Evolutionary conservation across 1,140 invertebrate genomes (phyloP).

Genomic region (Euglossa dilemma): DNA sequence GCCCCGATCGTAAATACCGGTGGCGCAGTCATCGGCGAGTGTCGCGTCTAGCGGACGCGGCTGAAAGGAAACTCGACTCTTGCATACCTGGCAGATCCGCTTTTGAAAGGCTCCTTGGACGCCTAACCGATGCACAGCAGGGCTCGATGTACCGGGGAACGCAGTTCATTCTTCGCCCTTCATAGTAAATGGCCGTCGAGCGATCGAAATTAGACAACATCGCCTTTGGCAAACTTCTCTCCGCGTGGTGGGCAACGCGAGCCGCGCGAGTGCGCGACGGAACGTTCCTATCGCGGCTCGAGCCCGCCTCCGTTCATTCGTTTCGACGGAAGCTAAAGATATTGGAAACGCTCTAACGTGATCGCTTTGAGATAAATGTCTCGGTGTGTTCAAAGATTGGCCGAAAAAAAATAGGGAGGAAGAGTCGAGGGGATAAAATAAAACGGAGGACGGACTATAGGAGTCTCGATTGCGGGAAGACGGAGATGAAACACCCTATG

Average conservation of each 20-base stretch:
- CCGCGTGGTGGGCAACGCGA: slow-evolving; percentile 36
- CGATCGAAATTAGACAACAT: slow-evolving; percentile 59
- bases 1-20: slow-evolving; percentile 30
- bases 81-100: slow-evolving; percentile 46
- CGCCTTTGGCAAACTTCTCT: slow-evolving; percentile 54
- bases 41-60: slow-evolving; percentile 19
- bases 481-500: slow-evolving; percentile 12
- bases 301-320: slow-evolving; percentile 16
- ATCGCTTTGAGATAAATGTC: slow-evolving; percentile 52
- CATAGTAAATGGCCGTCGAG: slow-evolving; percentile 53
- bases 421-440: slow-evolving; percentile 36
- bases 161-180: slow-evolving; percentile 54
- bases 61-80: slow-evolving; percentile 47
- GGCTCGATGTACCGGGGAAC: slow-evolving; percentile 22
- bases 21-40: slow-evolving; percentile 11
- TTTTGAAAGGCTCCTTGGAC: slow-evolving; percentile 45
- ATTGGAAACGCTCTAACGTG: slow-evolving; percentile 54
- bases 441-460: background rate
- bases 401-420: background rate
- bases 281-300: slow-evolving; percentile 43
- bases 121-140: slow-evolving; percentile 13
- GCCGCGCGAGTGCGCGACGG: background rate
- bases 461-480: slow-evolving; percentile 15
- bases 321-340: slow-evolving; percentile 56
- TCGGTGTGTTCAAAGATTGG: slow-evolving; percentile 10